Percentiles rank a stretch among this genome's conserved stretches.
phyloP scores from a whole-genome alignment of 2,888 invertebrate genomes.

The Limenitis camilla region DNA sequence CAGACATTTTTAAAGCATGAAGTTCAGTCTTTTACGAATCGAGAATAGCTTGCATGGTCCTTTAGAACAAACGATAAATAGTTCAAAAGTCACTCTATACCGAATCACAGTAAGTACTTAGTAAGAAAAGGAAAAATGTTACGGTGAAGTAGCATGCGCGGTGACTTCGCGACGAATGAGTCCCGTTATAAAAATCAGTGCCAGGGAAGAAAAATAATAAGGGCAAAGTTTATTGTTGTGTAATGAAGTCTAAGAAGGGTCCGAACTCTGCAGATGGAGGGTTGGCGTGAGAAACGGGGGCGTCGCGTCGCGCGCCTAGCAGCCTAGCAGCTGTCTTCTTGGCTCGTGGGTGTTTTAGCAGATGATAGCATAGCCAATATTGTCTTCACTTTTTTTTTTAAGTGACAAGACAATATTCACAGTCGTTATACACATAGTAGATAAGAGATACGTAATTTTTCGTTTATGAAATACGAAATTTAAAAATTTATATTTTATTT shows the following conservation, averaged over 20 bases:
- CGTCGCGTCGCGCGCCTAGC: conserved; percentile 24
- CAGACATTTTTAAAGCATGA: conserved; percentile 29
- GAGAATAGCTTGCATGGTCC: conserved; percentile 34
- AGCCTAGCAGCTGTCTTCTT: conserved; percentile 32
- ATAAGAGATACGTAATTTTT: too few species aligned
- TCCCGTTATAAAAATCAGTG: conserved; percentile 47
- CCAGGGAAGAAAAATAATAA: conserved; percentile 43
- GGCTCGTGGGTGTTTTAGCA: conserved; percentile 27
- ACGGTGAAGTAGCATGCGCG: conserved; percentile 31
- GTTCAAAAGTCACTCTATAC: background rate
- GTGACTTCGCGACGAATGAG: conserved; percentile 40
- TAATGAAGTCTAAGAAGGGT: conserved; percentile 43
- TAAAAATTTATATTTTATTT: too few species aligned
- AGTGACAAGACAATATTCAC: too few species aligned
- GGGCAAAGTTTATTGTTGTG: conserved; percentile 33
- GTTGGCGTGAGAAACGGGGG: conserved; percentile 51
- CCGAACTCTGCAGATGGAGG: conserved; percentile 41
- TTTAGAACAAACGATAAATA: background rate
- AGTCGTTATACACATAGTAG: too few species aligned
- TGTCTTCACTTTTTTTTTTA: too few species aligned
- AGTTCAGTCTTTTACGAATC: conserved; percentile 29
- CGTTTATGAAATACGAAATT: too few species aligned
- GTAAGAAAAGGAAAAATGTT: conserved; percentile 1
- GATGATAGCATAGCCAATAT: background rate
- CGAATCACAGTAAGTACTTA: background rate